Evolutionary conservation across 2,797 vertebrate species (phyloP), one percentile per base, ranked within the genome.

Genomic region (Schizothorax lantsangensis): DNA sequence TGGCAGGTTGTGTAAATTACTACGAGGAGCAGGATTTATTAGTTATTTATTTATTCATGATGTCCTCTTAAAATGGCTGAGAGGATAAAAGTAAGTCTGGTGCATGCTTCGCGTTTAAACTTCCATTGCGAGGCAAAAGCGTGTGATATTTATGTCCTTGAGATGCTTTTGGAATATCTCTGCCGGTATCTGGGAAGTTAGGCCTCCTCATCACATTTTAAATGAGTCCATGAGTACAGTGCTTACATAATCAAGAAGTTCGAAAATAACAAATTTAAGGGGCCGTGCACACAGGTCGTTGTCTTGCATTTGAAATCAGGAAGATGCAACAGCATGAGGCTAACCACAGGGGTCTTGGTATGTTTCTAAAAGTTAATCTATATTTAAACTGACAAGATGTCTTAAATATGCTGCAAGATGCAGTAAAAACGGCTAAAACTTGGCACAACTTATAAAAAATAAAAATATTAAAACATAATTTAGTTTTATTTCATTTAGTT

Each of bases 1-100:
- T 73, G 49, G 47, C 62, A 80, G 88, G 77, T 90, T 84, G 84
- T 84, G 86, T 82, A 86, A 93, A 92, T 94, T 91, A 93, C 85
- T 88, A 91, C 86, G 79, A 90, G 64, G 86, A 90, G 86, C 88
- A 89, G 85, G 79, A 84, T 90, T 92, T 92, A 93, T 92, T 92
- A 92, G 84, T 87, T 89, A 89, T 92, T 91, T 93, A 93, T 93
- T 93, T 93, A 93, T 94, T 94, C 93, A 92, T 90, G 79, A 89
- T 40, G 88, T 88, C 69, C 86, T 73, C 78, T 83, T 89, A 79
- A 84, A 85, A 59, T 49, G 74, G 84, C 88, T 86, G 77, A 83
- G 82, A 54, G 54, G 78, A 88, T 89, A 90, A 81, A 89, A 83
- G 68, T 75, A 66, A 26, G 82, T 77, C 83, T 84, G 87, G 79